These are phyloP conservation scores for Hassar affinis DNA, from an alignment of 2,113 vertebrate species.

Conservation along the genomic window DNA sequence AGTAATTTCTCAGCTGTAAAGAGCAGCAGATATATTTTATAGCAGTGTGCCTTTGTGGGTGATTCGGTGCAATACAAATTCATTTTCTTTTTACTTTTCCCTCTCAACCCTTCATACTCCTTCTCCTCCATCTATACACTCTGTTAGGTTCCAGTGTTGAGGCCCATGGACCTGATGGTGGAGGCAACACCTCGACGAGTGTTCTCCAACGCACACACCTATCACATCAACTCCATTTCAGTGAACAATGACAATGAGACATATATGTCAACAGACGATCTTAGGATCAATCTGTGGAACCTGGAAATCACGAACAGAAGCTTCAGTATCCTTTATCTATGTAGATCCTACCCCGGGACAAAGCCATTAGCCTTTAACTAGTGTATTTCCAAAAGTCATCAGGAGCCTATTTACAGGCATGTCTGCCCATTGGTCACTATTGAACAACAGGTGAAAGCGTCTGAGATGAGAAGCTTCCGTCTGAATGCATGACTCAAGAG, in stretches of 20 bases:
- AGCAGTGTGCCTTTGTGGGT: background rate
- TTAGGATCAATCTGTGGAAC: slow-evolving; percentile 89
- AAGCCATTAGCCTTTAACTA: slow-evolving; percentile 41
- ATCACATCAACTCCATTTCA: slow-evolving; percentile 91
- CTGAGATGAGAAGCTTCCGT: slow-evolving; percentile 19
- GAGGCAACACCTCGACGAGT: slow-evolving; percentile 83
- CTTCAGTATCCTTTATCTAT: slow-evolving; percentile 86
- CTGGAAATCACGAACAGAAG: slow-evolving; percentile 88
- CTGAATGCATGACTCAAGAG: slow-evolving; percentile 23
- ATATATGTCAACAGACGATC: slow-evolving; percentile 88
- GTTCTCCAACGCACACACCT: slow-evolving; percentile 86
- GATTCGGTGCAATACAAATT: background rate
- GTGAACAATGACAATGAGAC: slow-evolving; percentile 90
- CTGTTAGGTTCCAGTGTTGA: slow-evolving; percentile 81
- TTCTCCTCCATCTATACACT: background rate
- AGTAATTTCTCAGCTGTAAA: background rate
- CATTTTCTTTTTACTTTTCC: background rate
- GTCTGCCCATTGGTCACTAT: slow-evolving; percentile 30
- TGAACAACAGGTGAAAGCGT: slow-evolving; percentile 41
- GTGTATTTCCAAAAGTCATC: slow-evolving; percentile 17
- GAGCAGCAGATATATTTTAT: background rate
- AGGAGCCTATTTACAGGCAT: slow-evolving; percentile 13
- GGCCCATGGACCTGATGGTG: slow-evolving; percentile 90
- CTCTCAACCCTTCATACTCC: background rate
- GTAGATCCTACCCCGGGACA: background rate